Percentiles rank a stretch among this genome's conserved stretches.
phyloP scores from a whole-genome alignment of 2,888 invertebrate genomes.

The Trypoxylon attenuatum region DNA sequence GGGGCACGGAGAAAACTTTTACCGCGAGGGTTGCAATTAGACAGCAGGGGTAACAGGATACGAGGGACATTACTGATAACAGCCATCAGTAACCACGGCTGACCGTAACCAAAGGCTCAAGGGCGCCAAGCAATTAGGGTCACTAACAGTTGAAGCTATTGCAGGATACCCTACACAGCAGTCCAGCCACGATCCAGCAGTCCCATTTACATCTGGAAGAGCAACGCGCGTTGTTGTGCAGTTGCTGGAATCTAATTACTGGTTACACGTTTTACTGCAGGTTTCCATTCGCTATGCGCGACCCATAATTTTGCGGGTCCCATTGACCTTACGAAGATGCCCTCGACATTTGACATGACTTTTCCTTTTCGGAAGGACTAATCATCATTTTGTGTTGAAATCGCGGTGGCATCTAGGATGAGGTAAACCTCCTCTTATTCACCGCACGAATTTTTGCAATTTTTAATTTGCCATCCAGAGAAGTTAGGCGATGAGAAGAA shows the following conservation, averaged over 20 bases:
- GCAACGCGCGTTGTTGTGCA: conserved; percentile 16
- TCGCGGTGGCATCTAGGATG: not conserved
- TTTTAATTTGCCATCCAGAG: conserved; percentile 14
- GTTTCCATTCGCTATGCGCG: too few relatives aligned
- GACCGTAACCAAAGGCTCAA: conserved; percentile 9
- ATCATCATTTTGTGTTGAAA: not conserved
- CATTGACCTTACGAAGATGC: too few relatives aligned
- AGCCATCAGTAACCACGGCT: not conserved
- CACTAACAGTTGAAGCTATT: conserved; percentile 31
- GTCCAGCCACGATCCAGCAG: conserved; percentile 13
- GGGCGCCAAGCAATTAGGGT: conserved; percentile 26
- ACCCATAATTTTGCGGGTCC: too few relatives aligned
- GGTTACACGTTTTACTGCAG: conserved; percentile 26
- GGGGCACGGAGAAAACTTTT: not conserved
- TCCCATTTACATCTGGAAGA: conserved; percentile 19
- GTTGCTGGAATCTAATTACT: conserved; percentile 41
- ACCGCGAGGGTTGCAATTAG: not conserved
- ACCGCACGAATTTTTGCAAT: conserved; percentile 15
- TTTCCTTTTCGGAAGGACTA: too few relatives aligned
- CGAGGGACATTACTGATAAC: not conserved
- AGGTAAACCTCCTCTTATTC: not conserved
- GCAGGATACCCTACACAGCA: conserved; percentile 7
- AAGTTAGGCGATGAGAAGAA: not conserved
- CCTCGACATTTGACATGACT: too few relatives aligned
- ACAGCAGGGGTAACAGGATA: not conserved